phyloP scores from a whole-genome alignment of 2,113 vertebrate species.

The Marcusenius ussheri region DNA sequence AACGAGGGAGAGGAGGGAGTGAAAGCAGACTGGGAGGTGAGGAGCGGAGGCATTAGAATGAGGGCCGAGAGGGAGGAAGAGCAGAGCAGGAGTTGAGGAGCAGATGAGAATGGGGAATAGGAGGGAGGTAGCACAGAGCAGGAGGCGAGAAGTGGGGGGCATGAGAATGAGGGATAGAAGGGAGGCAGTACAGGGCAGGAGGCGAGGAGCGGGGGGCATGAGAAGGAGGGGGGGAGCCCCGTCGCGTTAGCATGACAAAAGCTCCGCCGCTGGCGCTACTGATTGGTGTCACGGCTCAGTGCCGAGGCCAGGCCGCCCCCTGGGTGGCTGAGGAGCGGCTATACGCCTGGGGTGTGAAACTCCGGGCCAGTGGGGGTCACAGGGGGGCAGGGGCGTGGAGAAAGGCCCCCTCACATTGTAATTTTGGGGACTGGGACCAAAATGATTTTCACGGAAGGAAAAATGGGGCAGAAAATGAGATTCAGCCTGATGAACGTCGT shows the following conservation, averaged over 20 bases:
- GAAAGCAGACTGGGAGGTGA: background rate
- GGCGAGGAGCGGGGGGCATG: constrained; percentile 11
- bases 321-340: constrained; percentile 58
- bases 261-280: constrained; percentile 60
- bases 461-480: constrained; percentile 5
- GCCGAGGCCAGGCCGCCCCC: constrained; percentile 45
- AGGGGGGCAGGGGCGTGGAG: background rate
- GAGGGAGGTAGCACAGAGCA: background rate
- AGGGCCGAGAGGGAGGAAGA: background rate
- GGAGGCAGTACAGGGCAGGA: background rate
- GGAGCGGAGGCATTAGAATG: background rate
- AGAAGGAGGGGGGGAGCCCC: constrained; percentile 70
- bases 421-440: background rate
- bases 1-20: background rate
- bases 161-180: constrained; percentile 58
- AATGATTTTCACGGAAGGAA: constrained; percentile 6
- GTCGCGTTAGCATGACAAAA: constrained; percentile 71
- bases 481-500: background rate
- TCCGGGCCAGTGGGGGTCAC: constrained; percentile 39
- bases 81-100: background rate
- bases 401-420: background rate
- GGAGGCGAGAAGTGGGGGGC: background rate
- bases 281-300: constrained; percentile 70
- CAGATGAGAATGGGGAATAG: constrained; percentile 57
- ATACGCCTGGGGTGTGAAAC: constrained; percentile 69